A percentile compares a stretch with the other conserved stretches of the same genome.
Evolutionary conservation across 2,888 invertebrate species (phyloP).

Genomic region (Pelosia muscerda): DNA sequence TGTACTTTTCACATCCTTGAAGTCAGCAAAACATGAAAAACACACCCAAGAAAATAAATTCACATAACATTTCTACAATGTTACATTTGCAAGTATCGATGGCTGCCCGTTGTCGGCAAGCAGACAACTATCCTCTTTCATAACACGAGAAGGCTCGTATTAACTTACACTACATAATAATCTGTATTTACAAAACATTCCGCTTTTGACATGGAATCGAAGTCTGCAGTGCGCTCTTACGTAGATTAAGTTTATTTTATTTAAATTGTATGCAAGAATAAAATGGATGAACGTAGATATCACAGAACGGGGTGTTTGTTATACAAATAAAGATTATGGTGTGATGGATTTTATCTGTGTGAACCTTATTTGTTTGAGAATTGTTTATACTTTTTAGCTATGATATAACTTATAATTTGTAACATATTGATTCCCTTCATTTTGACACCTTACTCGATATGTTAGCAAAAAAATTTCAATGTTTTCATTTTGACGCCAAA

Average conservation of each 20-base stretch:
- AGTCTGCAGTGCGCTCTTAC: constrained; percentile 20
- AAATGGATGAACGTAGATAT: not conserved
- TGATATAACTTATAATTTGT: too few species aligned
- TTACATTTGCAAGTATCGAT: constrained; percentile 45
- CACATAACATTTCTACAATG: not conserved
- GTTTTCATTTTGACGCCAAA: too few species aligned
- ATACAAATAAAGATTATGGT: not conserved
- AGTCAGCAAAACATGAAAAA: not conserved
- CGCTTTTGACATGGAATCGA: constrained; percentile 43
- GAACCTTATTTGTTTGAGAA: not conserved
- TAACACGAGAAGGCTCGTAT: constrained; percentile 66
- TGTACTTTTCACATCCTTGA: not conserved
- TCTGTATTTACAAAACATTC: constrained; percentile 58
- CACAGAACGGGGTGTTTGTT: not conserved
- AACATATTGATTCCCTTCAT: too few species aligned
- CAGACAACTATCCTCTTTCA: constrained; percentile 66
- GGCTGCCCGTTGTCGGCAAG: constrained; percentile 15
- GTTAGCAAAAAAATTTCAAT: too few species aligned
- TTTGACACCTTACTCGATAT: too few species aligned
- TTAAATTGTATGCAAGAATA: constrained; percentile 7
- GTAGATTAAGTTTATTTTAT: constrained; percentile 30
- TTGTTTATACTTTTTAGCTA: too few species aligned
- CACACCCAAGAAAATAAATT: not conserved
- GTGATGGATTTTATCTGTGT: not conserved
- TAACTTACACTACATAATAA: constrained; percentile 55